phyloP scores from a whole-genome alignment of 2,888 invertebrate genomes.

The Matsumyia berberina region DNA sequence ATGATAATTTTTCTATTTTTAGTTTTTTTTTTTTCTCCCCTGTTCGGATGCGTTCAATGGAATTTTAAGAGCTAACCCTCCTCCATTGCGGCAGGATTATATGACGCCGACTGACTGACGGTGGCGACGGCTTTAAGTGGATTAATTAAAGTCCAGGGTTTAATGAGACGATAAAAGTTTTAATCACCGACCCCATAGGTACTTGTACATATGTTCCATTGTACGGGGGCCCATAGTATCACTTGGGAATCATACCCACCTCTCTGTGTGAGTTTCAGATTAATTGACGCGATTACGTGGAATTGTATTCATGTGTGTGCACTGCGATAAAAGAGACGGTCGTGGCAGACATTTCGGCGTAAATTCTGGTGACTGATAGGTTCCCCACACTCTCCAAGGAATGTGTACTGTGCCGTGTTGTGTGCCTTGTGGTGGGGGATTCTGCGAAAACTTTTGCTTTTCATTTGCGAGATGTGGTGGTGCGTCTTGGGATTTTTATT shows the following conservation, averaged over 20 bases:
- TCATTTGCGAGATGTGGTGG: slow-evolving; percentile 44
- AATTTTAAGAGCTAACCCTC: no score
- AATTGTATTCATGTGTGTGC: slow-evolving; percentile 37
- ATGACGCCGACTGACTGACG: not conserved
- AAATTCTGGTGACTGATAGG: slow-evolving; percentile 65
- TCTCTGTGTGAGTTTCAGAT: slow-evolving; percentile 38
- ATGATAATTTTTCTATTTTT: slow-evolving; percentile 62
- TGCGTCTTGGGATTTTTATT: slow-evolving; percentile 50
- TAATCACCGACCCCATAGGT: slow-evolving; percentile 57
- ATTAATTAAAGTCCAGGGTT: slow-evolving; percentile 65
- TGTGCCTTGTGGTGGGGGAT: slow-evolving; percentile 15
- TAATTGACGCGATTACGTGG: slow-evolving; percentile 65
- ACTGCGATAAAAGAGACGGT: slow-evolving; percentile 44
- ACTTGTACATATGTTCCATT: slow-evolving; percentile 25
- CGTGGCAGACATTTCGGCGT: slow-evolving; percentile 72
- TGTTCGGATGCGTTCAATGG: slow-evolving; percentile 33
- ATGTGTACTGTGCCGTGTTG: no score
- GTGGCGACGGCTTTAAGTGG: slow-evolving; percentile 44
- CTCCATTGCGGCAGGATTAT: slow-evolving; percentile 44
- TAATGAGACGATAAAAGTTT: slow-evolving; percentile 66
- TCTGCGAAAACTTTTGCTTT: slow-evolving; percentile 71
- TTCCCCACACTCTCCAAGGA: slow-evolving; percentile 8
- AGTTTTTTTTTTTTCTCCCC: not conserved
- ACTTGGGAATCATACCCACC: not conserved
- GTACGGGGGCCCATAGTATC: not conserved